phyloP scores from a whole-genome alignment of 2,888 invertebrate genomes.

The Colletes collaris region DNA sequence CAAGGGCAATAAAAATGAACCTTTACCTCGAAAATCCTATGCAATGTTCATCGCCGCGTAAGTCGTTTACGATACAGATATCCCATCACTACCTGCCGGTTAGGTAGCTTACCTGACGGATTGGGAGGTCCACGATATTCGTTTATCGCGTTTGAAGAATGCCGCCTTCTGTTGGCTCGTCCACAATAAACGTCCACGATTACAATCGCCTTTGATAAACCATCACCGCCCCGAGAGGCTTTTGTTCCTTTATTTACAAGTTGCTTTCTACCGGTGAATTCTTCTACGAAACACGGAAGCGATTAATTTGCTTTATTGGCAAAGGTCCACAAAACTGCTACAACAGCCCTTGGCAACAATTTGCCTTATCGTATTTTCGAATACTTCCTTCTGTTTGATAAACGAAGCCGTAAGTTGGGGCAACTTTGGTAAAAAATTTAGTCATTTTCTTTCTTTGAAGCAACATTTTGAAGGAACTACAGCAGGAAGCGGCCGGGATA shows the following conservation, averaged over 20 bases:
- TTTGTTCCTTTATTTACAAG: slow-evolving; percentile 61
- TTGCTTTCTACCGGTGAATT: slow-evolving; percentile 25
- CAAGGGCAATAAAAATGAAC: slow-evolving; percentile 54
- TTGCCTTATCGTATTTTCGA: background rate
- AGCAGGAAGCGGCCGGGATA: no score
- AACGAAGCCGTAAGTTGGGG: background rate
- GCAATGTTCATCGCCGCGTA: slow-evolving; percentile 24
- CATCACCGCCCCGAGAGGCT: slow-evolving; percentile 19
- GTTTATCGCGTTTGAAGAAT: slow-evolving; percentile 55
- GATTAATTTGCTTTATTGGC: slow-evolving; percentile 37
- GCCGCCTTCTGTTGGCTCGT: slow-evolving; percentile 51
- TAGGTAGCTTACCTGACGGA: slow-evolving; percentile 56
- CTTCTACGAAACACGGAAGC: slow-evolving; percentile 38
- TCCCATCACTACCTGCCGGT: slow-evolving; percentile 62
- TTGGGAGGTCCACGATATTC: slow-evolving; percentile 52
- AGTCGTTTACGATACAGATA: slow-evolving; percentile 65
- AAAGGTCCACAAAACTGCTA: background rate
- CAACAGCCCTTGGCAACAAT: background rate
- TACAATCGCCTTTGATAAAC: slow-evolving; percentile 63
- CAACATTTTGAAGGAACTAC: no score
- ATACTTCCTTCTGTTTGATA: background rate
- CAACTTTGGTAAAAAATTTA: no score
- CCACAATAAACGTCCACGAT: slow-evolving; percentile 53
- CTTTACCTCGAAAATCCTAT: slow-evolving; percentile 42
- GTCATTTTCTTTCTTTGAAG: no score